Percentiles rank a stretch among this genome's conserved stretches.
These are phyloP conservation scores for Sphenodon punctatus DNA, from an alignment of 2,797 vertebrate genomes.

Conservation along the genomic window DNA sequence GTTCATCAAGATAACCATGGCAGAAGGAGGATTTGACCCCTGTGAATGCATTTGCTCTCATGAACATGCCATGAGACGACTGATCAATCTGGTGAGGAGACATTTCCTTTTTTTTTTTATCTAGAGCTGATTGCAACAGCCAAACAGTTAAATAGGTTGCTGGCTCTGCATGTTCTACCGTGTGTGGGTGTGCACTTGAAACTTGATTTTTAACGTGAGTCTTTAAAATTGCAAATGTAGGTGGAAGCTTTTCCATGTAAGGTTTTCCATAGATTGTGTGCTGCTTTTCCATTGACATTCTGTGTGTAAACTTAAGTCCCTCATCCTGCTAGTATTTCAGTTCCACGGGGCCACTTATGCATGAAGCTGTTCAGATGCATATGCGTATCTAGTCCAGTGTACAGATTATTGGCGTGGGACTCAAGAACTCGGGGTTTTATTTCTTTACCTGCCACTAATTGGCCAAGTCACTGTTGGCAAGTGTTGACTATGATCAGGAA, in stretches of 20 bases:
- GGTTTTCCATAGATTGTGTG: background rate
- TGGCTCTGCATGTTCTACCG: conserved; percentile 30
- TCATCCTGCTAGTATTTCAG: background rate
- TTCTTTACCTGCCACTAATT: no score
- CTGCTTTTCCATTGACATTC: background rate
- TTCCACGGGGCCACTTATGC: background rate
- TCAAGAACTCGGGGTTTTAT: no score
- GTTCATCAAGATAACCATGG: conserved; percentile 82
- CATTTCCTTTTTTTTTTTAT: background rate
- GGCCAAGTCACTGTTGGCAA: no score
- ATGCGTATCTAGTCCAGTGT: no score
- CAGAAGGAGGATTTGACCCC: conserved; percentile 95
- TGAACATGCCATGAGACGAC: conserved; percentile 94
- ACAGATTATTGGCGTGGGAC: no score
- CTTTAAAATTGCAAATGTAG: background rate
- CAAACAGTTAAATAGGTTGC: conserved; percentile 14
- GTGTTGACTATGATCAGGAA: no score
- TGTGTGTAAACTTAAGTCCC: background rate
- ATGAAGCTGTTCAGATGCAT: fast-evolving
- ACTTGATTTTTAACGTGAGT: background rate
- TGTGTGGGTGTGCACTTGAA: background rate
- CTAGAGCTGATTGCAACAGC: background rate
- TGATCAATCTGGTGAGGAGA: conserved; percentile 93
- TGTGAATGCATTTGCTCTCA: conserved; percentile 97
- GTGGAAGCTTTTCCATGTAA: background rate